Evolutionary conservation across 2,888 invertebrate genomes (phyloP), one percentile per base, ranked within the genome.

Genomic region (Terebella lapidaria): DNA sequence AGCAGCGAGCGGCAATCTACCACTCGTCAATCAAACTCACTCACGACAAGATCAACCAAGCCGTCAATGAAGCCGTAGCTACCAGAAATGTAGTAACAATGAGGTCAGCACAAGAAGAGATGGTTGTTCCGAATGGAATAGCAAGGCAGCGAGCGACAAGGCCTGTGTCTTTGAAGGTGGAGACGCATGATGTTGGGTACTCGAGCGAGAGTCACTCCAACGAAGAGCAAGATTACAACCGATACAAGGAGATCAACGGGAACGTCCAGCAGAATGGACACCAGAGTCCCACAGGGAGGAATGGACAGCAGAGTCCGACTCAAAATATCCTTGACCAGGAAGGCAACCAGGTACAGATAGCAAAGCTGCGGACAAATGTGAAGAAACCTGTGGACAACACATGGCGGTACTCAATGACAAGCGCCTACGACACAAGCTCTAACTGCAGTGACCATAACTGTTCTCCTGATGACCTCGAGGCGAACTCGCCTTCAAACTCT

Each of bases 151-250:
- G 30, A 5, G 5, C 29, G 18, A 18, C 1, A 30, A 47, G 47
- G 27, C 28, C 4, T 27, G 20, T 26, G 55, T 15, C 42, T 18
- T 1, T n/a, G 20, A 62, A 60, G 45, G 29, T 28, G 47, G 64
- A 63, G 27, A 22, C 15, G 22, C 70, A 70, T 55, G 81, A 81
- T 67, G 72, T 81, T 29, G 81, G 81, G 5, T 81, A 81, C 66
- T 79, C 79, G 56, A 80, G 80, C 67, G 81, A 78, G 67, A 78
- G 78, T 58, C 76, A 77, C 63, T 78, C 78, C 3, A 76, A 74
- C 49, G 79, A 80, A 59, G 80, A 80, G 58, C 66, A 69, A 15
- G 71, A 70, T 46, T 70, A 67, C 52, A 68, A 65, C 58, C 66
- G 24, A 67, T 45, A 56, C 25, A 49, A 24, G 18, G 49, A 49